Base-by-base conservation (phyloP, 2,113 vertebrate species). In the Rhodinocichla rosea region DNA sequence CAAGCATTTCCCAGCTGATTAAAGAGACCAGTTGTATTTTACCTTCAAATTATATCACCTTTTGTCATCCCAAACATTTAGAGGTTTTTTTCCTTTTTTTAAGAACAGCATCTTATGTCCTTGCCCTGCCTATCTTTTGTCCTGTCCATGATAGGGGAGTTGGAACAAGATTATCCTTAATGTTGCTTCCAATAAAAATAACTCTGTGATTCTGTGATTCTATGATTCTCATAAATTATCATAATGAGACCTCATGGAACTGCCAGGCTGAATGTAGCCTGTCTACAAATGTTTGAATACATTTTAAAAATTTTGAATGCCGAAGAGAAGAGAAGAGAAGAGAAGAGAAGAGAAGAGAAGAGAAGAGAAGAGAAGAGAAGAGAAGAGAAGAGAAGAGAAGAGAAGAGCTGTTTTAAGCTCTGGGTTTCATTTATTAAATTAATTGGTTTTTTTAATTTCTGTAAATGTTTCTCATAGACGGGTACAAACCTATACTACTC, bases 121-220 rank as follows among this genome's bases (percentile, higher is more conserved):
- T 8, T 62, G 12, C 21, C 14, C n/a, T 62, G 15, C 18, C 15
- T 27, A 35, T 47, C n/a, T 76, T 76, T 12, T 62, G n/a, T 69
- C 30, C 47, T 47, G 21, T 22, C 17, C 16, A 55, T 19, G 26
- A 67, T 4, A 45, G 13, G 11, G 19, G 20, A 52, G 6, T 10
- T 44, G 15, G 62, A 60, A 53, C 20, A 45, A 52, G 33, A 22
- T 68, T 9, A n/a, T 62, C 7, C 55, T 83, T 35, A 62, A 62
- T 21, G 21, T 19, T 59, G 12, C 26, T 59, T 83, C n/a, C 17
- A 55, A 47, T 10, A 45, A 47, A 83, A 76, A 75, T 39, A n/a
- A 30, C 15, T 50, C 26, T 39, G 24, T 0, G 0, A 39, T 30
- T 50, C 26, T 39, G 24, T 0, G 0, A 39, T 30, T 60, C 69